phyloP scores from a whole-genome alignment of 2,888 invertebrate genomes.

The Dicyrtomina minuta region DNA sequence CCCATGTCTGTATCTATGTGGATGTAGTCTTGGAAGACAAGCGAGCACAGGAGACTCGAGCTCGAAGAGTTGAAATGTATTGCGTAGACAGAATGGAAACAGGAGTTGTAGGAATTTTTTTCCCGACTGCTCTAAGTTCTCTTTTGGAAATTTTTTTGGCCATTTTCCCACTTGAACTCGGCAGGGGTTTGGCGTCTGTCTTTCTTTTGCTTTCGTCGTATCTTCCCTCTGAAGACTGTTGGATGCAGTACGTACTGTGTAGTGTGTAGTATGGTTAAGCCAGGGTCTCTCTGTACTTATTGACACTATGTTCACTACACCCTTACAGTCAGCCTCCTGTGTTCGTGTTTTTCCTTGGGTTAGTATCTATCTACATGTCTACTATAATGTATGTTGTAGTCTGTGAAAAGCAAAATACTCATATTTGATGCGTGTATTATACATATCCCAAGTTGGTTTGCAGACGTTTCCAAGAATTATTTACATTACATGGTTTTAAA shows the following conservation, averaged over 20 bases:
- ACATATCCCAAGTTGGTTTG: too few species aligned
- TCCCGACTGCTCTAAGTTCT: constrained; percentile 15
- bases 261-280: too few species aligned
- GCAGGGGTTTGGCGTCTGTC: constrained; percentile 51
- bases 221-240: constrained; percentile 15
- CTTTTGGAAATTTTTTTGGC: constrained; percentile 40
- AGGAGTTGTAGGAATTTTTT: constrained; percentile 27
- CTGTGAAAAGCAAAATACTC: too few species aligned
- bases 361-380: too few species aligned
- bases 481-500: constrained; percentile 19
- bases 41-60: constrained; percentile 3
- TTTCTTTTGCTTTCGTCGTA: constrained; percentile 30
- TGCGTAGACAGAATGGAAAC: constrained; percentile 28
- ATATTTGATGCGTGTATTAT: too few species aligned
- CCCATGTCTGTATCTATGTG: not conserved
- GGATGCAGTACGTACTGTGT: too few species aligned
- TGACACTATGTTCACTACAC: too few species aligned
- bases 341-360: too few species aligned
- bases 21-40: constrained; percentile 11
- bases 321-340: too few species aligned
- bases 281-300: too few species aligned
- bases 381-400: not conserved
- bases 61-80: constrained; percentile 11
- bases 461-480: constrained; percentile 27
- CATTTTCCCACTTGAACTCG: constrained; percentile 49